Base-by-base conservation (phyloP, 2,797 vertebrate species). In the Tokudaia tokunoshimensis region DNA sequence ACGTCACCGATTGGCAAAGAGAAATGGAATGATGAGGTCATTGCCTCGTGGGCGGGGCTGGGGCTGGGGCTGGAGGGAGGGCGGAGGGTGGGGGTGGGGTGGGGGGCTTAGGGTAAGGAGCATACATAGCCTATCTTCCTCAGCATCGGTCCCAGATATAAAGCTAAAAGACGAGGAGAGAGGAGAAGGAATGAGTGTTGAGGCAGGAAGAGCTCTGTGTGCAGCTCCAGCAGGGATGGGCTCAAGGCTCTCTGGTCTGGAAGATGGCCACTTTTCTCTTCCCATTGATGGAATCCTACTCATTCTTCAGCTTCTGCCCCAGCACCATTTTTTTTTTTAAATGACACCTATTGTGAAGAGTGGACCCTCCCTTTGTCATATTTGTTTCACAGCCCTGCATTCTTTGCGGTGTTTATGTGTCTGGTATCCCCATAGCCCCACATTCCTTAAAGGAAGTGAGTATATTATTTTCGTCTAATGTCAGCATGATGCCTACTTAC, bases 31-130 rank as follows among this genome's bases (percentile, higher is more conserved):
- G 34, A 7, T 22, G 41, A 41, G 2, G 0, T 44, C 52, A n/a
- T 20, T 29, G 61, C 59, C 15, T 70, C 59, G 20, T 87, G 65
- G 91, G 19, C 37, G 19, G 20, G 50, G 29, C 13, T 34, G 31
- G 65, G 31, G 65, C 14, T 10, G 20, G 20, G 59, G 20, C 7
- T 10, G 20, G 20, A 20, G 7, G 2, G 20, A 24, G 59, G 59
- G 13, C 3, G 6, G 31, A n/a, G 1, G 3, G 3, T 8, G n/a
- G 70, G 8, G 22, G 9, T 3, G 59, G 59, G 59, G 3, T 17
- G n/a, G n/a, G n/a, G 8, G 31, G 67, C 2, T 22, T 1, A 6
- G n/a, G 29, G 3, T n/a, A 12, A 24, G 10, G 6, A n/a, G n/a
- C 19, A 79, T 26, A 65, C 19, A 79, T 26, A 65, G 55, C 8